phyloP scores from a whole-genome alignment of 1,140 invertebrate species.

The Bombus cullumanus region DNA sequence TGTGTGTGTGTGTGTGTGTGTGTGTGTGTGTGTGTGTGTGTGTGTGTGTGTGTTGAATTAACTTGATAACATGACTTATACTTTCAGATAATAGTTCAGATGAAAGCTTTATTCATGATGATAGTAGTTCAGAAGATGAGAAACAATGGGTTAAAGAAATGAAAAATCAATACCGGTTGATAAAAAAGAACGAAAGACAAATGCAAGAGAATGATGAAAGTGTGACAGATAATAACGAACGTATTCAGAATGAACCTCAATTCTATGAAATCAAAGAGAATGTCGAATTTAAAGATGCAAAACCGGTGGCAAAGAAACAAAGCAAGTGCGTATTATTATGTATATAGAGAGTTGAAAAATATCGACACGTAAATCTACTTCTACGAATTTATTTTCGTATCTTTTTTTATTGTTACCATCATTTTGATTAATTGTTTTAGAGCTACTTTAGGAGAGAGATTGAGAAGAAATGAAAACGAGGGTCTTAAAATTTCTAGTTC shows the following conservation, averaged over 20 bases:
- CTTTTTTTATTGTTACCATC: conserved; percentile 22
- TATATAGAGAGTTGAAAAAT: neutral
- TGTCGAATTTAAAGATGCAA: conserved; percentile 84
- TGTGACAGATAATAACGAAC: conserved; percentile 64
- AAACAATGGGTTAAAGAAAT: conserved; percentile 90
- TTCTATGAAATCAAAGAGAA: conserved; percentile 87
- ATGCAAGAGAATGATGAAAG: conserved; percentile 77
- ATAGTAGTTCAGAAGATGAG: conserved; percentile 88
- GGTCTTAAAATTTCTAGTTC: conserved; percentile 84
- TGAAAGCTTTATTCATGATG: conserved; percentile 71
- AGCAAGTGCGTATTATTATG: conserved; percentile 79
- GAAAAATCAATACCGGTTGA: conserved; percentile 87
- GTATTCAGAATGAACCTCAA: conserved; percentile 80
- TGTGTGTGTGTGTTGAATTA: conserved; percentile 39
- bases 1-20: conserved; percentile 54
- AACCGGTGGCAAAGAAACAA: conserved; percentile 80
- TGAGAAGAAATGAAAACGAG: conserved; percentile 84
- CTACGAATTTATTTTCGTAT: conserved; percentile 1
- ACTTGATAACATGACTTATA: neutral
- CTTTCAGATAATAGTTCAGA: conserved; percentile 63
- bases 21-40: conserved; percentile 52
- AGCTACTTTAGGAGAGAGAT: conserved; percentile 87
- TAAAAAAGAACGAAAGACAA: conserved; percentile 82
- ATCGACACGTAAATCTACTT: neutral
- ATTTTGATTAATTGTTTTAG: conserved; percentile 80